These are phyloP conservation scores for Xenentodon cancila DNA, from an alignment of 2,797 vertebrate genomes.

Conservation along the genomic window DNA sequence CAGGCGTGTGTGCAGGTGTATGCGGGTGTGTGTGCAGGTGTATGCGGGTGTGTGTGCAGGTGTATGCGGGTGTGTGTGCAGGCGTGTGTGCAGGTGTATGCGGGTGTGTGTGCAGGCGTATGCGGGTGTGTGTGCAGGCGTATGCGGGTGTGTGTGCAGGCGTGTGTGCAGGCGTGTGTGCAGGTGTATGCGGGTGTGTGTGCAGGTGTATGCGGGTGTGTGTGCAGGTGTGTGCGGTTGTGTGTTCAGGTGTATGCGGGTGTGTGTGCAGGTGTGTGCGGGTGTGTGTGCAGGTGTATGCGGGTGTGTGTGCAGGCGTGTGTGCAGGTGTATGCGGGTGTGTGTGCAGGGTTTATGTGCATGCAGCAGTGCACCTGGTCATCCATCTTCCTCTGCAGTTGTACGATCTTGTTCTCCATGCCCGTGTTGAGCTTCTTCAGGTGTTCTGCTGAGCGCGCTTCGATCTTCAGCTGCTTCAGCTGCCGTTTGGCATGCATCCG, in stretches of 20 bases:
- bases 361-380: conserved; percentile 84
- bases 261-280: background rate
- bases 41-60: too few species aligned
- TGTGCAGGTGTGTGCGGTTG: background rate
- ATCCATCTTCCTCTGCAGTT: conserved; percentile 94
- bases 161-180: too few species aligned
- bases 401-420: conserved; percentile 98
- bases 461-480: conserved; percentile 89
- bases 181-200: background rate
- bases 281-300: too few species aligned
- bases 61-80: background rate
- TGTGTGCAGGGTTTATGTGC: too few species aligned
- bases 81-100: background rate
- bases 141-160: background rate
- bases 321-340: background rate
- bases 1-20: accelerated
- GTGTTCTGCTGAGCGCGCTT: conserved; percentile 87
- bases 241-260: background rate
- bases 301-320: background rate
- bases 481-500: conserved; percentile 81
- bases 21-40: background rate
- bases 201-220: too few species aligned
- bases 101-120: too few species aligned
- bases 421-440: conserved; percentile 93
- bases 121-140: accelerated